A percentile compares a stretch with the other conserved stretches of the same genome.
Conservation (phyloP, 2,888 invertebrate species). For the Cataglyphis livida region DNA sequence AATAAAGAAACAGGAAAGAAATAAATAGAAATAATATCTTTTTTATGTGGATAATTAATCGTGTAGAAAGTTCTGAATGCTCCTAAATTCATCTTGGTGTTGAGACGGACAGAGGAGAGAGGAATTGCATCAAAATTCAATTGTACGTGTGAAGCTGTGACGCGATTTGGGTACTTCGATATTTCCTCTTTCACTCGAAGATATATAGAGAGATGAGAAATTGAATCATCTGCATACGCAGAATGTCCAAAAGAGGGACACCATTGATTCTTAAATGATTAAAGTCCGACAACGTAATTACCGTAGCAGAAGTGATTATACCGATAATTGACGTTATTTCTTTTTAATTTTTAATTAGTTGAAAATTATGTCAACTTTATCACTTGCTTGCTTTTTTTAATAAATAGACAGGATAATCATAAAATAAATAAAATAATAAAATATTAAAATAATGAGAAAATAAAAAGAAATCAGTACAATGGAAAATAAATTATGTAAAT, state of each 20-base stretch:
- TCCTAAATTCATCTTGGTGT: neutral
- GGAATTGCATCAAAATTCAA: constrained; percentile 74
- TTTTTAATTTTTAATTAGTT: neutral
- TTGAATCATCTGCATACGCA: constrained; percentile 3
- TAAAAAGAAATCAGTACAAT: neutral
- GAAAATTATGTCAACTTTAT: neutral
- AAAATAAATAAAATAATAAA: neutral
- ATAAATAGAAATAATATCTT: neutral
- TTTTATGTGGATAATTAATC: neutral
- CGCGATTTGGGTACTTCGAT: constrained; percentile 36
- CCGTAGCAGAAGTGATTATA: neutral
- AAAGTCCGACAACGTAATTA: neutral
- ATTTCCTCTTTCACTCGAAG: constrained; percentile 4
- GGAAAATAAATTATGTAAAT: neutral
- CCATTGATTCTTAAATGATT: neutral
- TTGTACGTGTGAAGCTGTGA: constrained; percentile 60
- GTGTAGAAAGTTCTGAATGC: neutral
- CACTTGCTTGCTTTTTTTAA: neutral
- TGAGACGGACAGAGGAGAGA: constrained; percentile 38
- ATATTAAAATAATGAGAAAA: neutral
- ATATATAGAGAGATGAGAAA: neutral
- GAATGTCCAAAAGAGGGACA: neutral
- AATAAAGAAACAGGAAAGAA: neutral
- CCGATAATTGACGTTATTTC: neutral
- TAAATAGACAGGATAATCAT: neutral